Percentiles rank a stretch among this genome's conserved stretches.
These are phyloP conservation scores for Hassar affinis DNA, from an alignment of 2,113 vertebrate genomes.

Conservation along the genomic window DNA sequence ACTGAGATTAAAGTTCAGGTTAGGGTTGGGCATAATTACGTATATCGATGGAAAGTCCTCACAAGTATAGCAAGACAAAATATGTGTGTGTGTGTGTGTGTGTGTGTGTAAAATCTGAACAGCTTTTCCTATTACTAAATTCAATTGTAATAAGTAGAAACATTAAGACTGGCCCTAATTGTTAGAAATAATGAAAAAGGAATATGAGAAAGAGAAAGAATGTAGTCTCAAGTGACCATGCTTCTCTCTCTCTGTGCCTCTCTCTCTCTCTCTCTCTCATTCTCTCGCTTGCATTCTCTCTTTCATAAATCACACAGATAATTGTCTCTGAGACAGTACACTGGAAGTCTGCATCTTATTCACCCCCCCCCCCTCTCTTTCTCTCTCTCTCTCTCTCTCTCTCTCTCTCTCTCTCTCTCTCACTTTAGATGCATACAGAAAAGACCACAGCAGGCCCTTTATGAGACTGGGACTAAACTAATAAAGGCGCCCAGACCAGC, in stretches of 20 bases:
- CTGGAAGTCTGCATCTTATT: slow-evolving; percentile 35
- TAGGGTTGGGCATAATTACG: no score
- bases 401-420: neutral
- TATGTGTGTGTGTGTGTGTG: slow-evolving; percentile 1
- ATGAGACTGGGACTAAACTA: neutral
- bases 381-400: neutral
- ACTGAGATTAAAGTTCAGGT: no score
- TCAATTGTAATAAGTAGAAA: slow-evolving; percentile 2
- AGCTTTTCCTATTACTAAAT: neutral
- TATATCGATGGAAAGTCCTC: no score
- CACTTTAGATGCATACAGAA: slow-evolving; percentile 3
- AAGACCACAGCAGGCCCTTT: slow-evolving; percentile 14
- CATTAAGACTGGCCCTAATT: neutral
- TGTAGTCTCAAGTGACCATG: neutral
- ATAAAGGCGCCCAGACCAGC: neutral
- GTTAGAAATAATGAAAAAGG: neutral
- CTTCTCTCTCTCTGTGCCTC: neutral
- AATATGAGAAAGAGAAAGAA: neutral
- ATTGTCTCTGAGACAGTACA: slow-evolving; percentile 55
- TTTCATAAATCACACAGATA: slow-evolving; percentile 61
- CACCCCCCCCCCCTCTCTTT: neutral
- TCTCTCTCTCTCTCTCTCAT: neutral
- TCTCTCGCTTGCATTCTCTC: neutral
- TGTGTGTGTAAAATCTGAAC: neutral
- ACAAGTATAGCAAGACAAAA: no score